Conservation (phyloP, 2,113 vertebrate species). For the Cyprinodon variegatus region DNA sequence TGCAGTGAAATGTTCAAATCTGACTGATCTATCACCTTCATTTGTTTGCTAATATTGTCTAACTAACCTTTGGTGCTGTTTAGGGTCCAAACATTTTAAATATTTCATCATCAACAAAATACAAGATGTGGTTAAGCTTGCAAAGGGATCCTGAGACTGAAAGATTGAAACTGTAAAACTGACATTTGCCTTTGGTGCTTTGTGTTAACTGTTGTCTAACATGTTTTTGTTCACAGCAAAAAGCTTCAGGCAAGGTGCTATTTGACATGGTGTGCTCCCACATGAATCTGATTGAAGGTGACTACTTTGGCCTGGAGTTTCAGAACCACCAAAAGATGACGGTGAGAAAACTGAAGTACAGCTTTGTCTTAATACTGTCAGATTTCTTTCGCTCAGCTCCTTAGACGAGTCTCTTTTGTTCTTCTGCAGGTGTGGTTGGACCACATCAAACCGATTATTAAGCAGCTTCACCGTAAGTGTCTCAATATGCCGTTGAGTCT, state of each 20-base stretch:
- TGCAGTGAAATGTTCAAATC: background rate
- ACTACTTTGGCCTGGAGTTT: constrained; percentile 97
- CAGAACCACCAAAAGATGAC: constrained; percentile 93
- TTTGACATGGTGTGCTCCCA: constrained; percentile 93
- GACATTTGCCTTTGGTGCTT: constrained; percentile 11
- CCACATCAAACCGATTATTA: constrained; percentile 94
- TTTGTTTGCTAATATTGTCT: background rate
- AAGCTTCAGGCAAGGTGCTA: constrained; percentile 91
- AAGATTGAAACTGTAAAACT: constrained; percentile 9
- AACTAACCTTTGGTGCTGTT: constrained; percentile 12
- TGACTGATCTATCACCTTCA: background rate
- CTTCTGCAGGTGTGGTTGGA: constrained; percentile 92
- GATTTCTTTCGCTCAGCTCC: background rate
- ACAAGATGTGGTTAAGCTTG: background rate
- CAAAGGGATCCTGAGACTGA: background rate
- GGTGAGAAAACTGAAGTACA: constrained; percentile 76
- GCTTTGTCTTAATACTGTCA: background rate
- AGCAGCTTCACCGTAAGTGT: constrained; percentile 96
- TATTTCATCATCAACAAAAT: background rate
- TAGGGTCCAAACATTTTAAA: constrained; percentile 3
- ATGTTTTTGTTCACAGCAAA: constrained; percentile 84
- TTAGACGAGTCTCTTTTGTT: background rate
- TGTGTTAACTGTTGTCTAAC: constrained; percentile 3
- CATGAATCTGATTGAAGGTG: constrained; percentile 96
- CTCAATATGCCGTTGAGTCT: constrained; percentile 6